Percentiles rank a stretch among this genome's conserved stretches.
Evolutionary conservation across 2,888 invertebrate species (phyloP).

Genomic region (Polydrusus pterygomalis): DNA sequence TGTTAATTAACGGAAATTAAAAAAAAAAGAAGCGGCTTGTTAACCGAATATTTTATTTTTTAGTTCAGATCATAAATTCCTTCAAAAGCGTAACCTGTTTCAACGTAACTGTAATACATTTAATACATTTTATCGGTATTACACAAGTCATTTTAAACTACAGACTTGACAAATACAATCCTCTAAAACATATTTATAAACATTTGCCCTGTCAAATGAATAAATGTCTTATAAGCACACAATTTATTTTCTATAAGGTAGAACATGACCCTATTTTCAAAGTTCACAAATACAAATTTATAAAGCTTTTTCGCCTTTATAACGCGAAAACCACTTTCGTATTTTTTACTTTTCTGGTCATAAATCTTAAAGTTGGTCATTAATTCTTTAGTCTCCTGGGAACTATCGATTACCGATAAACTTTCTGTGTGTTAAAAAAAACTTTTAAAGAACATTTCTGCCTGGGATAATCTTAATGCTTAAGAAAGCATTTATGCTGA

Average conservation of each 20-base stretch:
- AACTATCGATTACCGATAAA: conserved; percentile 29
- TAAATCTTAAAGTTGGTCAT: conserved; percentile 37
- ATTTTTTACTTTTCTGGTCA: conserved; percentile 27
- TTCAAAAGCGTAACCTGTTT: no score
- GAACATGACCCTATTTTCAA: background rate
- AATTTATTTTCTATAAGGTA: background rate
- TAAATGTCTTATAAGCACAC: background rate
- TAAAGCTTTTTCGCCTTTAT: conserved; percentile 28
- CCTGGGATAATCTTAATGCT: no score
- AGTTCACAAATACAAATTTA: conserved; percentile 8
- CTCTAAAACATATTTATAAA: no score
- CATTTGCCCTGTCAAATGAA: background rate
- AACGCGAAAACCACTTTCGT: conserved; percentile 35
- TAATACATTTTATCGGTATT: no score
- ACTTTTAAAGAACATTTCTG: background rate
- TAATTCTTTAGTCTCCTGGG: conserved; percentile 39
- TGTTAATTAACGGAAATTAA: no score
- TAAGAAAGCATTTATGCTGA: no score
- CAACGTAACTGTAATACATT: no score
- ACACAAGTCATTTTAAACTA: no score
- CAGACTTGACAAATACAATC: no score
- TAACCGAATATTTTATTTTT: no score
- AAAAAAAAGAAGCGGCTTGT: no score
- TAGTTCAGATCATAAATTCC: no score
- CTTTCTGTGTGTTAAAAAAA: background rate